Conservation (phyloP, 2,797 vertebrate genomes). For the Cynodonichthys magdalenae region DNA sequence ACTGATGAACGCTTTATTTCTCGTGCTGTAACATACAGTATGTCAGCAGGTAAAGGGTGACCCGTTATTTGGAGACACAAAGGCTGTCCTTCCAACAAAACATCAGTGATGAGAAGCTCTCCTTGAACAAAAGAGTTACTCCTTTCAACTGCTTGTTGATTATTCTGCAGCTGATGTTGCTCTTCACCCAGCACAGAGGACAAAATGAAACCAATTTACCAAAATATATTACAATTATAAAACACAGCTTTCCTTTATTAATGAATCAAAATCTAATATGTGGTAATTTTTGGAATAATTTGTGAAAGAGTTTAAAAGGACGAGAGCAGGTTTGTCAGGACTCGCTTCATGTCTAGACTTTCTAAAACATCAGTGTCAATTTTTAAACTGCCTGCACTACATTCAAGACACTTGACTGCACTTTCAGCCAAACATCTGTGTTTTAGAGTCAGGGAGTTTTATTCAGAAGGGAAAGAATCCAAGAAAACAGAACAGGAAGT, state of each 20-base stretch:
- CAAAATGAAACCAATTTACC: slow-evolving; percentile 34
- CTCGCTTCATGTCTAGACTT: slow-evolving; percentile 44
- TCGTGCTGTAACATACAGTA: slow-evolving; percentile 32
- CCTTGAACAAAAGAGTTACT: slow-evolving; percentile 44
- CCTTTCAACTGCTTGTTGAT: slow-evolving; percentile 11
- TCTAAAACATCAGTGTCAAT: slow-evolving; percentile 42
- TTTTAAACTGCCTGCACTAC: slow-evolving; percentile 41
- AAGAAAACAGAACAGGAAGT: slow-evolving; percentile 15
- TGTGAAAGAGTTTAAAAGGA: slow-evolving; percentile 8
- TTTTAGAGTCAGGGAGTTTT: slow-evolving; percentile 33
- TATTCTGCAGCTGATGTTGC: slow-evolving; percentile 21
- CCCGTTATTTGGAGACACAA: slow-evolving; percentile 35
- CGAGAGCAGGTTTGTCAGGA: not conserved
- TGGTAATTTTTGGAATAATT: slow-evolving; percentile 5
- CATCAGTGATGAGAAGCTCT: slow-evolving; percentile 17
- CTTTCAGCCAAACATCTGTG: slow-evolving; percentile 41
- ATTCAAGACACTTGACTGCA: slow-evolving; percentile 40
- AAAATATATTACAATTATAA: slow-evolving; percentile 10
- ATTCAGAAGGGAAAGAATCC: slow-evolving; percentile 24
- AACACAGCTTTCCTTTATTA: slow-evolving; percentile 19
- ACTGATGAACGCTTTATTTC: slow-evolving; percentile 46
- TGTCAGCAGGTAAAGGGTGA: slow-evolving; percentile 34
- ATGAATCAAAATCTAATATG: slow-evolving; percentile 28
- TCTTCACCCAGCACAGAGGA: slow-evolving; percentile 32
- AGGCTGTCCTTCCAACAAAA: slow-evolving; percentile 45